Evolutionary conservation across 1,140 invertebrate genomes (phyloP), one percentile per base, ranked within the genome.

Genomic region (Diorhabda sublineata): DNA sequence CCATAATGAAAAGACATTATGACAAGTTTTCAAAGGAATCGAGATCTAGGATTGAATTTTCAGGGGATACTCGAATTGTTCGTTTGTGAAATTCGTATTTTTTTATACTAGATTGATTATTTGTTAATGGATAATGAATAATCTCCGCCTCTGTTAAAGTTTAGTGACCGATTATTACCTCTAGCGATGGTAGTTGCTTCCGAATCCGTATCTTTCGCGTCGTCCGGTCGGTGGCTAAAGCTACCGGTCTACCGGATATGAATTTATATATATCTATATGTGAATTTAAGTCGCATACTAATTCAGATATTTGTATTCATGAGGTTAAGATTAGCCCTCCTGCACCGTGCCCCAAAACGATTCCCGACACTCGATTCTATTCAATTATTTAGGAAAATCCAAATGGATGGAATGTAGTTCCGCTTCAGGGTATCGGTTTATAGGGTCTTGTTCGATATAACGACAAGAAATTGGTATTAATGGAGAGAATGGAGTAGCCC

Each of bases 251-350:
- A 45, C 67, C 67, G 67, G 67, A 69, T 69, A 69, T 69, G 67
- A 61, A 69, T 69, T 44, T 45, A 68, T 68, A 26, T 62, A 52
- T 62, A 43, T 67, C n/a, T 61, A 59, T 67, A 44, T 52, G 56
- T 61, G 58, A 66, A 47, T 65, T 65, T 26, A 43, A 58, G 64
- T 69, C 61, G 64, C 45, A 67, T 69, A 69, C 64, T 69, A 72
- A 69, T 69, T 69, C 45, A 57, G 64, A 58, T 64, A 72, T 69
- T 67, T 69, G 68, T 69, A 72, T 72, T 69, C 71, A 67, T 66
- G 59, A 60, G 64, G 64, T 42, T 64, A 61, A 69, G 68, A 72
- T 72, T 70, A 69, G 47, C 57, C 62, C 61, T 62, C 43, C 60
- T 56, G 42, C 9, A 42, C 8, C 45, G 58, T 8, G 2, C 42